These are phyloP conservation scores for Cyprinodon variegatus DNA, from an alignment of 2,113 vertebrate species.

Conservation along the genomic window DNA sequence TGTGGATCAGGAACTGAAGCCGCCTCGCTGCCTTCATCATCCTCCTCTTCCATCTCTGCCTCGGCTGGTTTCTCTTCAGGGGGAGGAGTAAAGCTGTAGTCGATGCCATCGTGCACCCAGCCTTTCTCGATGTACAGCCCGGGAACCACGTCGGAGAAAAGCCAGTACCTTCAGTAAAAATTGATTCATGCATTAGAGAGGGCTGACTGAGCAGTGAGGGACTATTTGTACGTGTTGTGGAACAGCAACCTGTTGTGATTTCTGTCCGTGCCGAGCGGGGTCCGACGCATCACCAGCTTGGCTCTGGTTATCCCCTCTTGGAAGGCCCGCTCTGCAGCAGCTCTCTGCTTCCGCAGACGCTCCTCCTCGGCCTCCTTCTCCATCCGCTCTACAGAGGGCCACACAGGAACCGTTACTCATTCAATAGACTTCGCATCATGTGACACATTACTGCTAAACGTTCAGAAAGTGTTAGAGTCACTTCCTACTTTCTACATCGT, in stretches of 20 bases:
- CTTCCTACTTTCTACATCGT: too few species aligned
- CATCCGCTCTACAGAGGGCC: conserved; percentile 83
- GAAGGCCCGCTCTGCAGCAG: conserved; percentile 88
- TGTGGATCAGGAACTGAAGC: conserved; percentile 36
- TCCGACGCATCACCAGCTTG: conserved; percentile 88
- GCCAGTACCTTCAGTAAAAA: conserved; percentile 87
- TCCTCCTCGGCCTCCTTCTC: conserved; percentile 95
- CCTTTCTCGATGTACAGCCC: conserved; percentile 97
- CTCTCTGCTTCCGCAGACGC: conserved; percentile 88
- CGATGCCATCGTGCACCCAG: conserved; percentile 93
- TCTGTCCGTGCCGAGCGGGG: conserved; percentile 91
- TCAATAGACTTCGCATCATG: not conserved
- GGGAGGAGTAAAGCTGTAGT: conserved; percentile 87
- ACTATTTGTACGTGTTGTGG: too few species aligned
- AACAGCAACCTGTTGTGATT: conserved; percentile 90
- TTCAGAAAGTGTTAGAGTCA: too few species aligned
- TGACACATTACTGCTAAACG: too few species aligned
- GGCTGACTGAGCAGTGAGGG: too few species aligned
- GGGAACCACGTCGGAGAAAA: conserved; percentile 95
- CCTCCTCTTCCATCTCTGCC: conserved; percentile 64
- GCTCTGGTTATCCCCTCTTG: conserved; percentile 94
- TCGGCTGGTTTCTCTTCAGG: conserved; percentile 78
- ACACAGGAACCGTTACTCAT: not conserved
- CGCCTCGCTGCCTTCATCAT: conserved; percentile 66
- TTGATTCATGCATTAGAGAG: not conserved